A percentile compares a stretch with the other conserved stretches of the same genome.
These are phyloP conservation scores for Plebejus melissa DNA, from an alignment of 2,888 invertebrate genomes.

Conservation along the genomic window DNA sequence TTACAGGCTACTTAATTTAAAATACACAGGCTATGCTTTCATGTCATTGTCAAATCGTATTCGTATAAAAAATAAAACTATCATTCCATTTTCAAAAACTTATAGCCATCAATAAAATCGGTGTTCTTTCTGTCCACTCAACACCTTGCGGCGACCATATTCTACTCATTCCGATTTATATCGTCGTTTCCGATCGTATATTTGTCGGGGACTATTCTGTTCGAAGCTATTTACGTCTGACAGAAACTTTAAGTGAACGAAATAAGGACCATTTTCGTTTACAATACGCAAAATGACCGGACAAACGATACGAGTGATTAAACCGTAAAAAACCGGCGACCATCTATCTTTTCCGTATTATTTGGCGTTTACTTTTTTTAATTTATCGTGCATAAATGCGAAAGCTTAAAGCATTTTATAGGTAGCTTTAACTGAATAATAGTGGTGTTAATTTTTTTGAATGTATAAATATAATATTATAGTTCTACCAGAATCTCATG, in stretches of 20 bases:
- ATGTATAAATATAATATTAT: too few species aligned
- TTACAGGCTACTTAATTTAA: too few species aligned
- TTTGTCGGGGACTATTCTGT: slow-evolving; percentile 41
- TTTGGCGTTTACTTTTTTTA: slow-evolving; percentile 32
- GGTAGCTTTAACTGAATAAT: neutral
- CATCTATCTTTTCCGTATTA: slow-evolving; percentile 38
- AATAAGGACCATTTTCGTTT: neutral
- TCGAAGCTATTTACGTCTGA: neutral
- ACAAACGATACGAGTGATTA: slow-evolving; percentile 42
- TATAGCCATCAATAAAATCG: neutral
- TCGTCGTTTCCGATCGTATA: slow-evolving; percentile 46
- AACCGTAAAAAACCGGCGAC: slow-evolving; percentile 41
- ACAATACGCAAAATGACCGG: neutral
- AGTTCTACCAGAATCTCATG: too few species aligned
- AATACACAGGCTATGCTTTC: neutral
- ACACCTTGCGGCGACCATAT: slow-evolving; percentile 40
- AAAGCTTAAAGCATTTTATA: neutral
- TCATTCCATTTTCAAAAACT: neutral
- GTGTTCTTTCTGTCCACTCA: slow-evolving; percentile 34
- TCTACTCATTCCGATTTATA: slow-evolving; percentile 46
- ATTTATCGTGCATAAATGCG: neutral
- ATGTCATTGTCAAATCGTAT: neutral
- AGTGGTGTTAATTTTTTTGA: neutral
- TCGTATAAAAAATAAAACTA: neutral
- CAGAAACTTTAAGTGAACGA: neutral